Base-by-base conservation (phyloP, 2,888 invertebrate genomes). In the Arenicola marina region DNA sequence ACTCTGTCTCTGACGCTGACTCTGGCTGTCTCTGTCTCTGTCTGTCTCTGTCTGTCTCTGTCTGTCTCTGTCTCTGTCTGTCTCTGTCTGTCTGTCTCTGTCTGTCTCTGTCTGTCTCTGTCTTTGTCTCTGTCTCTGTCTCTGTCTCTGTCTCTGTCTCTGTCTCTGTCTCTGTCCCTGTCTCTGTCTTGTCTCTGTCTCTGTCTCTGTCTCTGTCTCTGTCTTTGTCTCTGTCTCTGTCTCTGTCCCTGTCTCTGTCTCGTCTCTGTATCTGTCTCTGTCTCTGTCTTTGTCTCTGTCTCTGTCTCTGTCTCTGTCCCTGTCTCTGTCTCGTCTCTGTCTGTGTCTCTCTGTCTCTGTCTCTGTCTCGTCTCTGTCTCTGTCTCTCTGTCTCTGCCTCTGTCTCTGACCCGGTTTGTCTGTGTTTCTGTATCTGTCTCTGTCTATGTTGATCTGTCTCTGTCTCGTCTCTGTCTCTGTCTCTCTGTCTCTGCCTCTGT, bases 231-330 rank as follows among this genome's bases (percentile, higher is more conserved):
- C 2, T 54, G 31, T 2, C 31, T 33, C 31, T 3, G 2, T 33
- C 15, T 54, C 31, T 54, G n/a, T 54, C 32, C 32, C 31, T 54
- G n/a, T 54, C 54, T 2, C 33, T 2, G 2, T n/a, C 2, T 33
- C 32, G n/a, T 54, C 28, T 54, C 1, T 54, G 2, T 1, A 4
- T 33, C 54, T 54, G 24, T 54, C 28, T 54, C 31, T 54, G 4
- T 1, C 2, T 33, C 54, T 32, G 18, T 54, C 4, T 32, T 2
- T 26, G 15, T 31, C 2, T 33, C 54, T 4, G 32, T 38, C 38
- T n/a, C n/a, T n/a, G 18, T 11, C 55, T 55, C 55, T 29, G 4
- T 55, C 38, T 55, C 15, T 55, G 33, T 55, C 55, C 4, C 32
- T 34, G 21, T 55, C 38, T 55, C n/a, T 38, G 11, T 38, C 32